Conservation (phyloP, 1,140 invertebrate genomes). For the Drosophila bocki region DNA sequence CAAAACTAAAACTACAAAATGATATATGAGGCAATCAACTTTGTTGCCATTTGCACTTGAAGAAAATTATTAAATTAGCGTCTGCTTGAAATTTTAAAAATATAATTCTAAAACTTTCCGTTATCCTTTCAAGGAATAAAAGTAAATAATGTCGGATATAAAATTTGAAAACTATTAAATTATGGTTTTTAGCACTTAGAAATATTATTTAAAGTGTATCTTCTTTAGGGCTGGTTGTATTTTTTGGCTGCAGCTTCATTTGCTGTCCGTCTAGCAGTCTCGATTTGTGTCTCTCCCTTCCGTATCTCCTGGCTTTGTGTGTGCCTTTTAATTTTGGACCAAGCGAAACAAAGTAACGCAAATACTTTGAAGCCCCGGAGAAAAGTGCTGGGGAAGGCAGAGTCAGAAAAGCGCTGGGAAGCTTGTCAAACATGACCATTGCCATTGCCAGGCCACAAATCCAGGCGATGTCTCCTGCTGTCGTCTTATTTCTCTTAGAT, state of each 20-base stretch:
- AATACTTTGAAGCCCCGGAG: conserved; percentile 29
- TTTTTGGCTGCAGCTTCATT: conserved; percentile 28
- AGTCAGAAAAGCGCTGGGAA: conserved; percentile 1
- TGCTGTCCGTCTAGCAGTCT: conserved; percentile 4
- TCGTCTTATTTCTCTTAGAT: conserved; percentile 76
- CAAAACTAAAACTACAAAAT: conserved; percentile 43
- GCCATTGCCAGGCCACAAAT: conserved; percentile 74
- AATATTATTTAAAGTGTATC: neutral
- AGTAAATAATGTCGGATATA: neutral
- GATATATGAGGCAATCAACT: conserved; percentile 45
- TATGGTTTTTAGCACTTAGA: neutral
- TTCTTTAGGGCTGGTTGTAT: conserved; percentile 24
- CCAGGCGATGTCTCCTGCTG: conserved; percentile 65
- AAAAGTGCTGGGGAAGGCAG: conserved; percentile 1
- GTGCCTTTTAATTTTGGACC: conserved; percentile 61
- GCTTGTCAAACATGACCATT: conserved; percentile 76
- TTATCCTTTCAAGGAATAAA: neutral
- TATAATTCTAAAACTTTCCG: accelerated
- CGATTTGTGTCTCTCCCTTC: conserved; percentile 8
- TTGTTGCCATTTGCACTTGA: conserved; percentile 5
- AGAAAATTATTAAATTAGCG: neutral
- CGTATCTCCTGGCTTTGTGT: conserved; percentile 15
- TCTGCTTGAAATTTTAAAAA: neutral
- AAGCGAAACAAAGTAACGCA: conserved; percentile 68
- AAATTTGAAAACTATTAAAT: too few relatives aligned